Base-by-base conservation (phyloP, 2,888 invertebrate species). In the Nomada fabriciana region DNA sequence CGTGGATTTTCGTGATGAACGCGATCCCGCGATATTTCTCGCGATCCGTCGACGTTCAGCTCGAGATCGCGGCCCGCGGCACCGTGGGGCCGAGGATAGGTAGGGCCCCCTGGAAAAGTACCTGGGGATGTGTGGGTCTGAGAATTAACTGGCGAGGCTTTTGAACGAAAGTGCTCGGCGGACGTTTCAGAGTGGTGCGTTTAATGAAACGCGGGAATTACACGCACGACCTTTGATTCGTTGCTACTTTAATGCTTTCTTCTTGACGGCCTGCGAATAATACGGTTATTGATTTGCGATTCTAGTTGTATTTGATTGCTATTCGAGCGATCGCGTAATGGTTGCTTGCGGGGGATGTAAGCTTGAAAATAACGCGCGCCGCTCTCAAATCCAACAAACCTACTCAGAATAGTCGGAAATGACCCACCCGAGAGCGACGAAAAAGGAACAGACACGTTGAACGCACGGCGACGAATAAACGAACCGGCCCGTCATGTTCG, bases 1-100 rank as follows among this genome's bases (percentile, higher is more conserved):
- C 82, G 76, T 82, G 83, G 74, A 83, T 83, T 83, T 83, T 83
- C 83, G 71, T 74, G 82, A 82, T 68, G 73, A 72, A 81, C 82
- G 82, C 83, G 73, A 73, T 70, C 83, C 77, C 59, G 50, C 77
- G 52, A 72, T 82, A 77, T 74, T 76, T 73, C 83, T 73, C 69
- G 77, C 83, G 63, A 55, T 65, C 57, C 50, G 23, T 15, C 64
- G 29, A 52, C 76, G 18, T 15, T 42, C 47, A 25, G 13, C 55
- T 7, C 36, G 42, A 53, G 20, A 55, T 57, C 36, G 25, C 13
- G 50, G 59, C 67, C 63, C n/a, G 23, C 15, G 61, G 61, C 64
- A 10, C 18, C 53, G 43, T 29, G 15, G 5, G 23, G 36, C n/a
- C 18, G 20, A 3, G 47, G 53, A 57, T 20, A 15, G 42, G 52